phyloP scores from a whole-genome alignment of 1,140 invertebrate genomes.

The Nylanderia fulva region DNA sequence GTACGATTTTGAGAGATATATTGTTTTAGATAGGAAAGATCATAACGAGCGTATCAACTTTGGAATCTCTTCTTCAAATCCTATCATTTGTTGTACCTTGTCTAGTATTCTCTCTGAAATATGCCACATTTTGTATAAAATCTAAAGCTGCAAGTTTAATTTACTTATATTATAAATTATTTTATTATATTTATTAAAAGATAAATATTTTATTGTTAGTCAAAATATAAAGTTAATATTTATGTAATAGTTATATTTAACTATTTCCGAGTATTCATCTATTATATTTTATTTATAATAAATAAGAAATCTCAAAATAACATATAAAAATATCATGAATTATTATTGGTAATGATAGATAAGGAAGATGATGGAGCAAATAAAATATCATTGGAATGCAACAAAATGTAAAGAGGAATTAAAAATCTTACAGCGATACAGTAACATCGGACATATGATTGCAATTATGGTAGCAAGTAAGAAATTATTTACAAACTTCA shows the following conservation, averaged over 20 bases:
- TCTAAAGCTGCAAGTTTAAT: constrained; percentile 2
- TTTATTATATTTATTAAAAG: background rate
- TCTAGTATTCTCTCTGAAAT: background rate
- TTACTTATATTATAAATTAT: background rate
- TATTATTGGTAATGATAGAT: constrained; percentile 26
- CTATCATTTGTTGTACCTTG: constrained; percentile 17
- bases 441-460: background rate
- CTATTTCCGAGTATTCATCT: background rate
- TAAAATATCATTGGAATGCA: background rate
- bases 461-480: background rate
- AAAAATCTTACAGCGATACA: constrained; percentile 35
- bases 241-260: background rate
- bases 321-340: background rate
- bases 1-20: too few relatives aligned
- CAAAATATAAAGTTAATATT: background rate
- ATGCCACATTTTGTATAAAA: constrained; percentile 25
- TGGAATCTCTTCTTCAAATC: background rate
- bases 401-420: constrained; percentile 6
- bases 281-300: constrained; percentile 17
- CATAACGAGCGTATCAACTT: background rate
- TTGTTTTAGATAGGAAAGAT: constrained; percentile 16
- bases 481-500: background rate
- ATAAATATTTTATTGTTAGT: constrained; percentile 15
- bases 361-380: background rate
- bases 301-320: constrained; percentile 3